These are phyloP conservation scores for Datnioides undecimradiatus DNA, from an alignment of 2,113 vertebrate genomes.

Conservation along the genomic window DNA sequence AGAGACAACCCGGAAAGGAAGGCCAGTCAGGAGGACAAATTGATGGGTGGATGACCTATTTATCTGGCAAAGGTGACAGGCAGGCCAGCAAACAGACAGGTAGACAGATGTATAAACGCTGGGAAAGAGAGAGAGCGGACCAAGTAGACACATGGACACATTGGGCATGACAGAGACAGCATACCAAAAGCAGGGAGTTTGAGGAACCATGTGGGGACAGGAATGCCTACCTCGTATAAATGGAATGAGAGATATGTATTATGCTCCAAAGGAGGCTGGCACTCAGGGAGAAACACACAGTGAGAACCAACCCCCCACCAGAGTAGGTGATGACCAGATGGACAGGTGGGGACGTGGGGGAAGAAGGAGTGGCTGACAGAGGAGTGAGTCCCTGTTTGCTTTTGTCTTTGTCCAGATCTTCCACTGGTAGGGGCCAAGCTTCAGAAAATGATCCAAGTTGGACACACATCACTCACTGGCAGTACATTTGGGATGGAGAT, in stretches of 20 bases:
- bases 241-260: constrained; percentile 70
- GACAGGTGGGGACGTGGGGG: constrained; percentile 60
- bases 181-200: constrained; percentile 50
- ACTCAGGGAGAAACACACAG: constrained; percentile 36
- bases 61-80: constrained; percentile 53
- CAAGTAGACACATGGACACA: constrained; percentile 38
- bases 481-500: constrained; percentile 45
- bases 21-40: constrained; percentile 23
- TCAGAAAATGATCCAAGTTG: constrained; percentile 57
- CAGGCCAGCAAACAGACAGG: constrained; percentile 43
- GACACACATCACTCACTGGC: constrained; percentile 22
- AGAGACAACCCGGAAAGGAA: constrained; percentile 1
- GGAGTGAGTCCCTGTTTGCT: constrained; percentile 48
- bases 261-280: constrained; percentile 54
- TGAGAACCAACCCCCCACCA: constrained; percentile 51
- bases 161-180: constrained; percentile 34
- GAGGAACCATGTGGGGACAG: constrained; percentile 40
- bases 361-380: not conserved
- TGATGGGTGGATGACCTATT: constrained; percentile 47
- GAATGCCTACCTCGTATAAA: constrained; percentile 71
- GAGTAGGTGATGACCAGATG: constrained; percentile 56
- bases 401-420: constrained; percentile 67
- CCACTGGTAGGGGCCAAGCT: constrained; percentile 22
- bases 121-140: constrained; percentile 35
- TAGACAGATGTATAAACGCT: constrained; percentile 51